phyloP scores from a whole-genome alignment of 2,888 invertebrate species.

The Vesta saturnalis region DNA sequence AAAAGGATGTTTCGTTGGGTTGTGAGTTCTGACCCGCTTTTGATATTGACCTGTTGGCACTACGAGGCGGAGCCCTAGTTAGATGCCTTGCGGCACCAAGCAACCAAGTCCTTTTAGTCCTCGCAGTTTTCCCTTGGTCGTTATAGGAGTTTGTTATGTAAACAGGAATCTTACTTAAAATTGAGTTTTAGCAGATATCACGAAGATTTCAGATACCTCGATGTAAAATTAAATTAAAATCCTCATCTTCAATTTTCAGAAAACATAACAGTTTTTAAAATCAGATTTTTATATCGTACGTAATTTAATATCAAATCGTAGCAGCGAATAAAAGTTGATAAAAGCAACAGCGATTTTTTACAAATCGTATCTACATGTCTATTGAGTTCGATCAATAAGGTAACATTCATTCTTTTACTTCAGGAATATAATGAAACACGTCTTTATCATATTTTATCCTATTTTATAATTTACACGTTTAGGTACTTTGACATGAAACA shows the following conservation, averaged over 20 bases:
- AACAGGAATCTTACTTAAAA: slow-evolving; percentile 30
- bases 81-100: slow-evolving; percentile 37
- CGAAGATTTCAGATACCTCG: slow-evolving; percentile 12
- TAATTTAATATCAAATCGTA: not conserved
- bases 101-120: slow-evolving; percentile 34
- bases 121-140: slow-evolving; percentile 35
- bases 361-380: not conserved
- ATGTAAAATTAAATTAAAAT: slow-evolving; percentile 15
- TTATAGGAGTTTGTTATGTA: slow-evolving; percentile 37
- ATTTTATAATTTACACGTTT: not conserved
- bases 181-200: slow-evolving; percentile 15
- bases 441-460: not conserved
- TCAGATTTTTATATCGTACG: slow-evolving; percentile 4
- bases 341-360: not conserved
- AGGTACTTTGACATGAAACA: slow-evolving; percentile 13
- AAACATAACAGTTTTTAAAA: slow-evolving; percentile 17
- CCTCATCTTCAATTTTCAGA: slow-evolving; percentile 9
- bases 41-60: slow-evolving; percentile 55
- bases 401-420: too few relatives aligned
- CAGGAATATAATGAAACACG: not conserved
- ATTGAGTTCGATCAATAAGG: too few relatives aligned
- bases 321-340: not conserved
- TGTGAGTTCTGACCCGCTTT: slow-evolving; percentile 50
- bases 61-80: slow-evolving; percentile 50
- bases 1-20: slow-evolving; percentile 50